Base-by-base conservation (phyloP, 2,797 vertebrate species). In the Lutra lutra region DNA sequence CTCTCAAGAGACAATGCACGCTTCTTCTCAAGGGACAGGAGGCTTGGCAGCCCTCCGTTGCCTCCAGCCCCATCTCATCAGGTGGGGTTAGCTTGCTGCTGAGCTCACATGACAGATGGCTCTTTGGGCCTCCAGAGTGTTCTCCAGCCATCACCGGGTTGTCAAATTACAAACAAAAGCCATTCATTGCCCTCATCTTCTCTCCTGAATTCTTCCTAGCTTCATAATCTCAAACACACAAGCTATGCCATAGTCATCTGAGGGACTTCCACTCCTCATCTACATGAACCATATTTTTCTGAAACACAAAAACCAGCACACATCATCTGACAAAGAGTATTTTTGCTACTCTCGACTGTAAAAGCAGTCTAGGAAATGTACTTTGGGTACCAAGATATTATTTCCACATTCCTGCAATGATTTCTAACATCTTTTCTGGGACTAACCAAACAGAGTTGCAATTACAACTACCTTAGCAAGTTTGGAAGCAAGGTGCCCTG, bases 91-190 rank as follows among this genome's bases (percentile, higher is more conserved):
- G 84, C 78, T 84, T 43, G 87, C 96, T 92, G 62, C 54, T 94
- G 68, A 77, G 25, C 62, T 92, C 64, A 35, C 43, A 87, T 96
- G 92, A 97, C 86, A 84, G 94, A 97, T 96, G 86, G 85, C 46
- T 86, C 43, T 64, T 17, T 64, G 88, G 73, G 75, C 35, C 82
- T 86, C 92, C 56, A 78, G 97, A 88, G 96, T 23, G 32, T 82
- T 97, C 90, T 86, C 62, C 58, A 95, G 92, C 40, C 68, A 89
- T 96, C 89, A 83, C 51, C 13, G 11, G 75, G 51, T 70, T 97
- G 94, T 96, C 97, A 97, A 62, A 48, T 46, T 94, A 58, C 56
- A 95, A 95, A 95, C 91, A 98, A 96, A 95, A 96, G 78, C 89
- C 86, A 84, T 97, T 91, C 87, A 82, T 86, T 94, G 84, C 29